These are phyloP conservation scores for Bubo blakistoni DNA, from an alignment of 2,113 vertebrate genomes.

Conservation along the genomic window DNA sequence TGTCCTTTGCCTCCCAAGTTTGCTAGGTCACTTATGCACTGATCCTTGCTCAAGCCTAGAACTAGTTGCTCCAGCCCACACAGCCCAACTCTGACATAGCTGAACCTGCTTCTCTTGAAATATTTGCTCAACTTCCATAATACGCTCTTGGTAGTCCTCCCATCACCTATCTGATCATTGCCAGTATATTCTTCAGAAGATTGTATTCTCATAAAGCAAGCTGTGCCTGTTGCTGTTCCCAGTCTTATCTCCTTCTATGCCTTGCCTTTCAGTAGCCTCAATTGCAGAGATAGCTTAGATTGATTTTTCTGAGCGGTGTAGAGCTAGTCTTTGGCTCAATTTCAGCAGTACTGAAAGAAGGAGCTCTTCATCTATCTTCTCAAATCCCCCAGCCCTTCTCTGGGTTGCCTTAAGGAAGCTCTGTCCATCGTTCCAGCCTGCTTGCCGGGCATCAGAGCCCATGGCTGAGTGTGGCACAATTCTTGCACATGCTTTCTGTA, in stretches of 20 bases:
- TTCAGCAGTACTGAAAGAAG: not conserved
- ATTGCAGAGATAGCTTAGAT: not conserved
- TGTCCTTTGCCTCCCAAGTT: not conserved
- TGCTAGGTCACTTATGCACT: not conserved
- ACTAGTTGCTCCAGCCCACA: not conserved
- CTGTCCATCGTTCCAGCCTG: not conserved
- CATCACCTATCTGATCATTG: not conserved
- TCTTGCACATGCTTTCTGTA: not conserved
- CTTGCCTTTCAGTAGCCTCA: not conserved
- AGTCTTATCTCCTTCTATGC: not conserved
- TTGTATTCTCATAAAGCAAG: not conserved
- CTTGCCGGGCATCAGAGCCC: not conserved
- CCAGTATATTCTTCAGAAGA: not conserved
- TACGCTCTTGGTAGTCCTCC: not conserved
- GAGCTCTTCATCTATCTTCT: not conserved
- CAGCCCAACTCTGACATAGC: not conserved
- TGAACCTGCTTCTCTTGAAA: not conserved
- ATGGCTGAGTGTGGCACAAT: not conserved
- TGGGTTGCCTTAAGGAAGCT: not conserved
- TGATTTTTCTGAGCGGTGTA: not conserved
- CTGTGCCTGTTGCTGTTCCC: not conserved
- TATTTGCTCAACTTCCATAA: not conserved
- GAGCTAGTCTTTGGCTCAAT: not conserved
- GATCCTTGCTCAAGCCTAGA: not conserved
- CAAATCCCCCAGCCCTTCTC: not conserved